Evolutionary conservation across 2,113 vertebrate genomes (phyloP).

Genomic region (Bufo bufo): DNA sequence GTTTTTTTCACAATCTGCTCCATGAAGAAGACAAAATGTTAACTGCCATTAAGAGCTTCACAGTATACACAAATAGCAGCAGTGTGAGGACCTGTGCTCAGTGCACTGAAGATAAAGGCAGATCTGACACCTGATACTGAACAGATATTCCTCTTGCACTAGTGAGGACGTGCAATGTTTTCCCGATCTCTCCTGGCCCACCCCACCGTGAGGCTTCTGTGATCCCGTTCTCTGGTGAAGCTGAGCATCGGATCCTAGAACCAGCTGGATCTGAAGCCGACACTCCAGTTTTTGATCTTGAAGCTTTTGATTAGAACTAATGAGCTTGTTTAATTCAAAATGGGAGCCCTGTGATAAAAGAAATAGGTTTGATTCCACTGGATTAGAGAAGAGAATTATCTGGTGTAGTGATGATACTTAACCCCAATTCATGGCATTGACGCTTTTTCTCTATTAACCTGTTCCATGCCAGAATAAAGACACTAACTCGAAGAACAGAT

Average conservation of each 20-base stretch:
- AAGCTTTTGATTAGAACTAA: constrained; percentile 97
- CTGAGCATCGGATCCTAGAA: constrained; percentile 76
- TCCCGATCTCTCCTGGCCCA: constrained; percentile 21
- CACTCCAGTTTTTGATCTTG: constrained; percentile 95
- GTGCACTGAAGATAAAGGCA: neutral
- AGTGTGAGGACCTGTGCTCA: neutral
- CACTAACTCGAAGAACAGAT: neutral
- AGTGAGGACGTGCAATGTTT: constrained; percentile 40
- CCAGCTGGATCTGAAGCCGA: constrained; percentile 89
- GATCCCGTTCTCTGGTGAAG: constrained; percentile 93
- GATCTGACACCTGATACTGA: neutral
- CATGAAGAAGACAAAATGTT: neutral
- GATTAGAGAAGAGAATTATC: constrained; percentile 94
- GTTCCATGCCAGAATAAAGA: neutral
- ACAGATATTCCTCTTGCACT: constrained; percentile 28
- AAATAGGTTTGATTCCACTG: constrained; percentile 97
- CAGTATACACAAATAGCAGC: neutral
- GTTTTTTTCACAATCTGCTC: neutral
- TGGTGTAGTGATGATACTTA: constrained; percentile 14
- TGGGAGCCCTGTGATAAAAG: constrained; percentile 95
- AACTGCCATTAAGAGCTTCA: neutral
- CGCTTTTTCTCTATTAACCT: constrained; percentile 1
- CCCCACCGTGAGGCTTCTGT: constrained; percentile 76
- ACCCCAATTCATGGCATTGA: constrained; percentile 6
- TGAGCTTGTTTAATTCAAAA: constrained; percentile 98